A percentile compares a stretch with the other conserved stretches of the same genome.
Conservation (phyloP, 2,797 vertebrate species). For the Calcarius lapponicus region DNA sequence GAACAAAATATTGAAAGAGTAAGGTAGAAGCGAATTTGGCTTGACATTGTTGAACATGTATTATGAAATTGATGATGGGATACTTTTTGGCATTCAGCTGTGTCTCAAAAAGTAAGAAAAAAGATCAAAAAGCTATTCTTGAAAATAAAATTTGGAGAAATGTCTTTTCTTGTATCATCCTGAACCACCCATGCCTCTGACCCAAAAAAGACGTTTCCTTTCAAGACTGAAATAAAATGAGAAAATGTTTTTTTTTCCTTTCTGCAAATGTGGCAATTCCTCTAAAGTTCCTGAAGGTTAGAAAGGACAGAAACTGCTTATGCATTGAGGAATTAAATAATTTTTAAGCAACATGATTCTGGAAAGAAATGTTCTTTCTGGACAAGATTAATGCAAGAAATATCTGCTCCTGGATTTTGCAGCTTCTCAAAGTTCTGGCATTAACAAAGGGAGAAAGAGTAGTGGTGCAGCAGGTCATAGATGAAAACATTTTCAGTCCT, state of each 20-base stretch:
- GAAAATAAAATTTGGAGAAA: not conserved
- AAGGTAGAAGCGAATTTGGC: accelerated
- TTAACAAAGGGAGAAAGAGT: not conserved
- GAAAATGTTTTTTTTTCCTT: not conserved
- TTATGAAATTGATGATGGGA: not conserved
- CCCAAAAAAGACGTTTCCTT: not conserved
- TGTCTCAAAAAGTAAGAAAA: not conserved
- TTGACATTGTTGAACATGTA: not conserved
- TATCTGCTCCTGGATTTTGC: not conserved
- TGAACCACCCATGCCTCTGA: not conserved
- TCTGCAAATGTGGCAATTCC: not conserved
- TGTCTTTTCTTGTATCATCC: not conserved
- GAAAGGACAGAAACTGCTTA: not conserved
- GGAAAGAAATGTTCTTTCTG: not conserved
- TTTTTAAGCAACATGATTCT: not conserved
- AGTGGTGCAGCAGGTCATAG: accelerated
- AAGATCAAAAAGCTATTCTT: not conserved
- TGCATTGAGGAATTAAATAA: not conserved
- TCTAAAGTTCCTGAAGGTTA: not conserved
- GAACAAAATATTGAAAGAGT: not conserved
- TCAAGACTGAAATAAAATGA: not conserved
- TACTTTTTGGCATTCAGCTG: not conserved
- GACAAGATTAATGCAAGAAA: not conserved
- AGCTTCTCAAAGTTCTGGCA: not conserved
- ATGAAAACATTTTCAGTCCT: not conserved